Evolutionary conservation across 2,113 vertebrate genomes (phyloP), one percentile per base, ranked within the genome.

Genomic region (Uropsilus gracilis): DNA sequence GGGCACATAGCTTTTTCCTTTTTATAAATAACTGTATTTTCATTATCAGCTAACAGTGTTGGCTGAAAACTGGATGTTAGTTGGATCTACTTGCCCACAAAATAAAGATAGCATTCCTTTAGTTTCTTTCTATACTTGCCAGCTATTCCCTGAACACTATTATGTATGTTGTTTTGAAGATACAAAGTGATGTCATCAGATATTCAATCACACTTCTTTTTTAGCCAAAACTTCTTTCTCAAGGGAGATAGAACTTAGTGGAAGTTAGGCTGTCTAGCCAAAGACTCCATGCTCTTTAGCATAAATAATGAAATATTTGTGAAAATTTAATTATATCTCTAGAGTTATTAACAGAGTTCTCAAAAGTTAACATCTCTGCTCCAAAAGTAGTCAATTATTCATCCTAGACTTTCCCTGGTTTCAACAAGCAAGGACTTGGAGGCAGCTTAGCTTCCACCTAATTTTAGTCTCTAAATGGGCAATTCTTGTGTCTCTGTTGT

Each of bases 1-100:
- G 13, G 34, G 6, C 8, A 81, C 5, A 53, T 85, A 75, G 86
- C 28, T 32, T 53, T 72, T 71, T 8, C 30, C 39, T 61, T 89
- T 90, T 75, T 34, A 28, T 6, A 55, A 37, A 28, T 86, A 1
- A 17, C 68, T 89, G 69, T 78, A 8, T 86, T 96, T 91, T 90
- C 66, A 73, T 50, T 42, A 76, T 80, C 18, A 63, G 7, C 20
- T 59, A 68, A 59, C 10, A 10, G 44, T 77, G 86, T 78, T 90
- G 88, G 55, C 42, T n/a, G 66, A 37, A 81, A 77, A 61, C 8
- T 53, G 4, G 3, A 12, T 24, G 7, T 18, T 37, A 68, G n/a
- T 48, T 77, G 28, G 76, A 16, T 34, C 53, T 34, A 42, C 37
- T 71, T 7, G 34, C 8, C 44, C 48, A n/a, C 7, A 34, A 78